Conservation (phyloP, 2,797 vertebrate species). For the Chloroceryle amazona region DNA sequence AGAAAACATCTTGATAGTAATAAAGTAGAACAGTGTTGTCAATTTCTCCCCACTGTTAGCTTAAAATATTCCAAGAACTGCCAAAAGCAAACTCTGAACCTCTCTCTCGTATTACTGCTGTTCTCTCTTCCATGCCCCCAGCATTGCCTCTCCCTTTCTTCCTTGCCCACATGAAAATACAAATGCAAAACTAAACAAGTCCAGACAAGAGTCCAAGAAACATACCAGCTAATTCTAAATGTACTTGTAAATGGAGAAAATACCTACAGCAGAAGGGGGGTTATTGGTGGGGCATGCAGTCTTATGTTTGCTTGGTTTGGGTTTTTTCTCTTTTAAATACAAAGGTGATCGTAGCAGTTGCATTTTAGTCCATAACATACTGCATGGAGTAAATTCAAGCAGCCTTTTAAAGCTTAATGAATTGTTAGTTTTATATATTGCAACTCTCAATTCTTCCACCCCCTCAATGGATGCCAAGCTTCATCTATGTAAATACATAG, state of each 20-base stretch:
- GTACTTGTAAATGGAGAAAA: background rate
- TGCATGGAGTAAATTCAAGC: background rate
- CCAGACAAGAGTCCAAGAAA: background rate
- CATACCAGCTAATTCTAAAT: background rate
- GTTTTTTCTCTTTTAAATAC: background rate
- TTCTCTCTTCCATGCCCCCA: background rate
- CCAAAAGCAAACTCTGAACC: background rate
- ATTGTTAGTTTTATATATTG: background rate
- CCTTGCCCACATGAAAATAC: background rate
- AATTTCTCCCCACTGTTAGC: background rate
- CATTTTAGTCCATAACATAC: background rate
- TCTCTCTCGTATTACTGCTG: background rate
- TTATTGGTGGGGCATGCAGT: rapidly evolving
- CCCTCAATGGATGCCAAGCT: background rate
- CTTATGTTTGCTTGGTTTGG: background rate
- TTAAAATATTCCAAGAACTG: conserved; percentile 15
- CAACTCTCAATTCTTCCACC: background rate
- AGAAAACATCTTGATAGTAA: background rate
- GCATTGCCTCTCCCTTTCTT: background rate
- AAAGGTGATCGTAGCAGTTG: background rate
- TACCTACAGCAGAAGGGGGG: rapidly evolving
- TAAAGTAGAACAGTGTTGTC: background rate
- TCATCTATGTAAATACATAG: background rate
- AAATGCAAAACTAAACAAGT: background rate
- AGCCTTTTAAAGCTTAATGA: background rate